Percentiles rank a stretch among this genome's conserved stretches.
Conservation (phyloP, 2,888 invertebrate genomes). For the Drosophila bunnanda region DNA sequence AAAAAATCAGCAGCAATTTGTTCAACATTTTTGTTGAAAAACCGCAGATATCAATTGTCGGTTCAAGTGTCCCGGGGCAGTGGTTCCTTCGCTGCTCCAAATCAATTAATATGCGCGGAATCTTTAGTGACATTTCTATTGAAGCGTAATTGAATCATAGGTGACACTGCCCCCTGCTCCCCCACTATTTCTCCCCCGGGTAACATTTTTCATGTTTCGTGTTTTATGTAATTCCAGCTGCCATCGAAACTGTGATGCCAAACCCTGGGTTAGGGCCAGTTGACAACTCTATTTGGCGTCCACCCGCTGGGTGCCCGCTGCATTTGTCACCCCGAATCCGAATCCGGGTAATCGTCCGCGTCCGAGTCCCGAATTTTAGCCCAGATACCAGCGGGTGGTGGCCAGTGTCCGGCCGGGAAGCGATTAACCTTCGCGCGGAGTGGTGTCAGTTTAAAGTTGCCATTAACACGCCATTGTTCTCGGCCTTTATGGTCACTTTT, state of each 20-base stretch:
- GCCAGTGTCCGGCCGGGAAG: constrained; percentile 38
- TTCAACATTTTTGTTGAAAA: constrained; percentile 76
- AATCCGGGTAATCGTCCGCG: constrained; percentile 6
- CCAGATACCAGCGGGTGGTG: constrained; percentile 76
- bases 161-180: constrained; percentile 17
- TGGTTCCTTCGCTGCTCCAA: constrained; percentile 16
- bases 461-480: constrained; percentile 81
- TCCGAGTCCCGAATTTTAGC: constrained; percentile 39
- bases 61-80: constrained; percentile 60
- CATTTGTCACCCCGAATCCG: constrained; percentile 67
- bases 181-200: constrained; percentile 12
- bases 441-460: constrained; percentile 80
- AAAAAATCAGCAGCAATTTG: constrained; percentile 63
- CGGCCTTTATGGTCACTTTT: constrained; percentile 54
- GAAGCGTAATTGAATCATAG: constrained; percentile 73
- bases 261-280: constrained; percentile 37
- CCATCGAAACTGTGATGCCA: constrained; percentile 40
- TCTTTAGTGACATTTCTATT: constrained; percentile 66
- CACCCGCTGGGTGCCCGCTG: constrained; percentile 44
- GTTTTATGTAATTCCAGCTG: constrained; percentile 39
- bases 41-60: constrained; percentile 83
- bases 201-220: constrained; percentile 34
- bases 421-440: constrained; percentile 64
- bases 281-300: constrained; percentile 69
- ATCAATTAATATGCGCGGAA: constrained; percentile 62